A percentile compares a stretch with the other conserved stretches of the same genome.
Evolutionary conservation across 2,888 invertebrate species (phyloP).

Genomic region (Chrysolina haemoptera): DNA sequence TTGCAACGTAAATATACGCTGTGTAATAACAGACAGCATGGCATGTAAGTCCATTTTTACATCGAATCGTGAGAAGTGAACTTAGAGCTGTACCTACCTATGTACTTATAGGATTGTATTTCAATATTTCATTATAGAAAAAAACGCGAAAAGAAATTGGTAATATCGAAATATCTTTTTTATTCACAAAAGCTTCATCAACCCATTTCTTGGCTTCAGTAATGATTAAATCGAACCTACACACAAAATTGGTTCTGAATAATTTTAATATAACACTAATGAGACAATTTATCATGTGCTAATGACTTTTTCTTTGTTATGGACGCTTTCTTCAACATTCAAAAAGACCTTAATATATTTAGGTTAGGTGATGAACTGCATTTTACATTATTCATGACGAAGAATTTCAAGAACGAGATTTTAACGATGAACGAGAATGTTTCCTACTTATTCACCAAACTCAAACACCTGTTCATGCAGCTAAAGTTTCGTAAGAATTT

Average conservation of each 20-base stretch:
- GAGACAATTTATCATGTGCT: too few relatives aligned
- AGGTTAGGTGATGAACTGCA: too few relatives aligned
- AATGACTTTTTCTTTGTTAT: too few relatives aligned
- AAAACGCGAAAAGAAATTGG: neutral
- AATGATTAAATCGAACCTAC: neutral
- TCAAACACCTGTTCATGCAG: too few relatives aligned
- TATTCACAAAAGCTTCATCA: neutral
- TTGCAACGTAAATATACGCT: constrained; percentile 13
- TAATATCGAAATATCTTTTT: constrained; percentile 3
- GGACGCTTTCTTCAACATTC: too few relatives aligned
- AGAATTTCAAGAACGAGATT: too few relatives aligned
- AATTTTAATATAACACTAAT: too few relatives aligned
- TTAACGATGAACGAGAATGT: too few relatives aligned
- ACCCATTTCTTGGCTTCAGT: neutral
- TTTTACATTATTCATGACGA: too few relatives aligned
- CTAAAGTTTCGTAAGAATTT: too few relatives aligned
- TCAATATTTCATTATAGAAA: neutral
- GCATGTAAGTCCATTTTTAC: neutral
- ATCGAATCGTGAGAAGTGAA: constrained; percentile 7
- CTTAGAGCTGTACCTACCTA: neutral
- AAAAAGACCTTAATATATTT: too few relatives aligned
- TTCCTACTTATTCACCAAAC: too few relatives aligned
- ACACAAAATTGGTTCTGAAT: neutral
- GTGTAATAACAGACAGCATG: constrained; percentile 1
- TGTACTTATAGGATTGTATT: constrained; percentile 1